Evolutionary conservation across 2,113 vertebrate genomes (phyloP), one percentile per base, ranked within the genome.

Genomic region (Dendropsophus ebraccatus): DNA sequence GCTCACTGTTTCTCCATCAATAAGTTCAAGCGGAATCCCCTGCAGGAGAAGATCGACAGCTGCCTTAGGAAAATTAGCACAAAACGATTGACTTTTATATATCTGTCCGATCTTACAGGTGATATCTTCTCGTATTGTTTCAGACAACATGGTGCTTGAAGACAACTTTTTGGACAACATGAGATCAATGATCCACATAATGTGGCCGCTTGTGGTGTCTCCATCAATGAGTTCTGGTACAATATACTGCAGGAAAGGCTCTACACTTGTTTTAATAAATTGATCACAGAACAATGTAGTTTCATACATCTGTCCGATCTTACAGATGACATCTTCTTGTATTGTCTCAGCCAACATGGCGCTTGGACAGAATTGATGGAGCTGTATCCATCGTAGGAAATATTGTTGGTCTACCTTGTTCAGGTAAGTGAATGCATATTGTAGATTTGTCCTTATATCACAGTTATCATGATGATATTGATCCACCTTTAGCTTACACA

Each of bases 221-320:
- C 95, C 94, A 21, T 96, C 95, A 0, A 96, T 90, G 62, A 96
- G 91, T 86, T 96, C 95, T 82, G 96, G 32, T 2, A 95, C 94
- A 28, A 94, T 93, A 10, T 94, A 95, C 60, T 89, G 83, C 21
- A 95, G 87, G 84, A 96, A 86, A 84, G 96, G 87, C 35, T 91
- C 75, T 54, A 92, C 91, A n/a, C 72, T 73, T 30, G 90, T 25
- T 76, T 65, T 47, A 37, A 90, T 90, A 28, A 90, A 87, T 10
- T 70, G 35, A 2, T n/a, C 8, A 19, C 23, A 35, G 54, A 41
- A 72, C 19, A 30, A 7, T 67, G 2, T 14, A 17, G 16, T 11
- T 89, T 96, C 95, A 4, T 95, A 96, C 28, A 95, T 89, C 85
- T 96, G 95, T 5, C 94, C 95, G 90, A 96, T 93, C 89, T 96